These are phyloP conservation scores for Drosophila pachea DNA, from an alignment of 1,140 invertebrate species.

Conservation along the genomic window DNA sequence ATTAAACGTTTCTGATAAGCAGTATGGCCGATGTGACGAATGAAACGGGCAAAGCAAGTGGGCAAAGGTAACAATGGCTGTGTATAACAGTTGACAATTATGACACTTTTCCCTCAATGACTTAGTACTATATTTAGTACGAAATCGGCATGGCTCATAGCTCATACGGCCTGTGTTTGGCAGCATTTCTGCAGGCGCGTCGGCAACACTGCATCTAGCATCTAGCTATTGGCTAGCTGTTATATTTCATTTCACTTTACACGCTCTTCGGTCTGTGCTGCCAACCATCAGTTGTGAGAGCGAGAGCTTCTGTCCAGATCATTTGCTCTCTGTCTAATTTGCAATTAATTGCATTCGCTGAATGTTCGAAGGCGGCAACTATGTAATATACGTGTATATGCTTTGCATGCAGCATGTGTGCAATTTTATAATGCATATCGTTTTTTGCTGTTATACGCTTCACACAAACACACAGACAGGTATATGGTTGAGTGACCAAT, in stretches of 20 bases:
- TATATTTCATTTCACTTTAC: slow-evolving; percentile 13
- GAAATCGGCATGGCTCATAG: background rate
- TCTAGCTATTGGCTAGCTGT: background rate
- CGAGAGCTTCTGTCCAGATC: slow-evolving; percentile 15
- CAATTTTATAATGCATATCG: slow-evolving; percentile 14
- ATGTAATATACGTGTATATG: slow-evolving; percentile 7
- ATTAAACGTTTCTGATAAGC: slow-evolving; percentile 26
- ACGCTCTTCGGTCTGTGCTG: background rate
- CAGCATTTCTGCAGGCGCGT: slow-evolving; percentile 8
- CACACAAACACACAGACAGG: background rate
- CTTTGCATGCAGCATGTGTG: slow-evolving; percentile 10
- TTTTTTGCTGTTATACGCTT: slow-evolving; percentile 9
- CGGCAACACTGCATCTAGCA: slow-evolving; percentile 32
- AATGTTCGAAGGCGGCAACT: slow-evolving; percentile 11
- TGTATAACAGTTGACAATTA: slow-evolving; percentile 18
- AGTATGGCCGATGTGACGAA: slow-evolving; percentile 11
- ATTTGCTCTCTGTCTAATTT: slow-evolving; percentile 13
- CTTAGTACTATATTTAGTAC: background rate
- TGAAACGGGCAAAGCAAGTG: slow-evolving; percentile 4
- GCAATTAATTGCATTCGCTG: slow-evolving; percentile 16
- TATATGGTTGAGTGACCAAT: background rate
- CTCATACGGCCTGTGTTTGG: background rate
- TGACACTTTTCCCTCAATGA: slow-evolving; percentile 2
- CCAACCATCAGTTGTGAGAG: slow-evolving; percentile 2
- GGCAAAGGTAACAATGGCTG: background rate